phyloP scores from a whole-genome alignment of 2,113 vertebrate genomes.

The Phalacrocorax pelagicus region DNA sequence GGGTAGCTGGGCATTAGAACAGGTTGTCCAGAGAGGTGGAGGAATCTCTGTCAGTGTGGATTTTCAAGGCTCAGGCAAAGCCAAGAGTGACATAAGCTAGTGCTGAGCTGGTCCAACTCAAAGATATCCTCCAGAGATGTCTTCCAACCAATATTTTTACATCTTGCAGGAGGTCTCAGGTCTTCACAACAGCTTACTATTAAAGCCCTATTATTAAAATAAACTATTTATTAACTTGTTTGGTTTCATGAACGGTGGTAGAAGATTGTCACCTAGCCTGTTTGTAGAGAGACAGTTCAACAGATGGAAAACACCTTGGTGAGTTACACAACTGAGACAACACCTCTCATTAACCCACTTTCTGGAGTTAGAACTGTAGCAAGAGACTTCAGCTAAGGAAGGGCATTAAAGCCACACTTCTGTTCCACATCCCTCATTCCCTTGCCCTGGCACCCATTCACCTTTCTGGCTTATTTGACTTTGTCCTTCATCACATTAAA shows the following conservation, averaged over 20 bases:
- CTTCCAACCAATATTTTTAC: not conserved
- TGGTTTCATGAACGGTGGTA: not conserved
- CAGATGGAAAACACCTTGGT: not conserved
- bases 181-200: not conserved
- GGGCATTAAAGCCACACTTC: not conserved
- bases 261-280: conserved; percentile 53
- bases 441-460: not conserved
- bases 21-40: not conserved
- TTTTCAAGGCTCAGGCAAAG: not conserved
- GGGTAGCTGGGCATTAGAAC: not conserved
- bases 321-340: not conserved
- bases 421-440: not conserved
- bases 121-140: not conserved
- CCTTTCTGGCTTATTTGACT: not conserved
- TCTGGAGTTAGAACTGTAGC: not conserved
- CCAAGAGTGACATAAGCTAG: not conserved
- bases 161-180: not conserved
- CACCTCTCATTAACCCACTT: not conserved
- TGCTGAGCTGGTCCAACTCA: not conserved
- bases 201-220: conserved; percentile 27
- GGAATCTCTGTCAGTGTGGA: not conserved
- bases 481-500: not conserved
- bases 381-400: not conserved
- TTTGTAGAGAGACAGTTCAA: not conserved
- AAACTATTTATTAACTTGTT: conserved; percentile 2